phyloP scores from a whole-genome alignment of 1,140 invertebrate genomes.

The Lepidostoma basale region DNA sequence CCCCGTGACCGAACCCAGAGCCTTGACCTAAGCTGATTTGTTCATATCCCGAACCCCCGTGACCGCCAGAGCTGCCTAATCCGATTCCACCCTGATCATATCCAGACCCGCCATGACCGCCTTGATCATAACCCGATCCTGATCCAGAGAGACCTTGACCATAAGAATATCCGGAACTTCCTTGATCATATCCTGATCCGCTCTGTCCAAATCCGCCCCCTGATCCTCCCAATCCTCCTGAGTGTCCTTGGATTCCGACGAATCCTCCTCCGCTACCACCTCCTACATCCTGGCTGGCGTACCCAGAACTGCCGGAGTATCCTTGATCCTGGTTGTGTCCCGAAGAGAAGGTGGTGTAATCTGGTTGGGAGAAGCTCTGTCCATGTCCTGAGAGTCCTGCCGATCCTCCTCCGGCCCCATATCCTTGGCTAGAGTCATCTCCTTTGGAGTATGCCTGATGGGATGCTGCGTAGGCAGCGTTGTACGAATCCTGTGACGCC shows the following conservation, averaged over 20 bases:
- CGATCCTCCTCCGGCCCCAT: slow-evolving; percentile 9
- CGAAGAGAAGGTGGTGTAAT: neutral
- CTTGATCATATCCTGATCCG: slow-evolving; percentile 6
- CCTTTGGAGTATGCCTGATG: slow-evolving; percentile 28
- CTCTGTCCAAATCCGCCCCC: neutral
- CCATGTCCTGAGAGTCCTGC: neutral
- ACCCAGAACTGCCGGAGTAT: neutral
- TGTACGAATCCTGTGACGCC: slow-evolving; percentile 21
- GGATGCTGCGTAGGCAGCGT: slow-evolving; percentile 11
- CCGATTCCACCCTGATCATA: slow-evolving; percentile 23
- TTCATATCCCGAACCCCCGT: slow-evolving; percentile 45
- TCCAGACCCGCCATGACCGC: neutral
- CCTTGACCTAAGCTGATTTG: slow-evolving; percentile 43
- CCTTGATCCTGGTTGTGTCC: neutral
- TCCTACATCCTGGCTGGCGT: neutral
- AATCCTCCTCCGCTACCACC: neutral
- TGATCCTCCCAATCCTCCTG: slow-evolving; percentile 6
- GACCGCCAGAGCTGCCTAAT: slow-evolving; percentile 45
- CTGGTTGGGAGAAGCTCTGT: neutral
- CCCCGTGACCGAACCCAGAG: slow-evolving; percentile 49
- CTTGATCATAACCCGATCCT: neutral
- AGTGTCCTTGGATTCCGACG: too few species aligned
- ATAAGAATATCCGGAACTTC: slow-evolving; percentile 8
- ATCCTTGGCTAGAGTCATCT: slow-evolving; percentile 12
- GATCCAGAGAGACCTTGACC: slow-evolving; percentile 39